phyloP scores from a whole-genome alignment of 2,888 invertebrate species.

The Hoplodrina blanda region DNA sequence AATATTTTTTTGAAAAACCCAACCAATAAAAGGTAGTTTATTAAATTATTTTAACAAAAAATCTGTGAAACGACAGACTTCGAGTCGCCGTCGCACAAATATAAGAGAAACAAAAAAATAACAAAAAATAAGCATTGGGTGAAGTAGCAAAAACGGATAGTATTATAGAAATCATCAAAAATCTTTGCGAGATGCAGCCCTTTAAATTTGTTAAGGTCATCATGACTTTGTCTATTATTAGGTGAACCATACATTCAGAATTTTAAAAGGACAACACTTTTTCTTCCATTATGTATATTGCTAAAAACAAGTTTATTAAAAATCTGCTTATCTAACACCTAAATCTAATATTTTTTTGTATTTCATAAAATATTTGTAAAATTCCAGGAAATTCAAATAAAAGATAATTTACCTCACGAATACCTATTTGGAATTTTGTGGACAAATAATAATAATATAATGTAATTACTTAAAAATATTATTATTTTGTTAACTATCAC shows the following conservation, averaged over 20 bases:
- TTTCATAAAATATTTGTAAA: too few species aligned
- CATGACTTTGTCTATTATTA: slow-evolving; percentile 77
- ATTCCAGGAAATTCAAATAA: too few species aligned
- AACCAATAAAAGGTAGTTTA: slow-evolving; percentile 67
- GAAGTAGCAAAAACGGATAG: slow-evolving; percentile 74
- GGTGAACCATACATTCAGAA: slow-evolving; percentile 32
- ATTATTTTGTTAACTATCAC: too few species aligned
- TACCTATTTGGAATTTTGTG: too few species aligned
- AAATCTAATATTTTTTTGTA: too few species aligned
- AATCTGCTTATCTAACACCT: too few species aligned
- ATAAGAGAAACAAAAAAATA: slow-evolving; percentile 66
- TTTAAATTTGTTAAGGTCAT: slow-evolving; percentile 83
- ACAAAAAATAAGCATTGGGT: slow-evolving; percentile 64
- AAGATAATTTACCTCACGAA: too few species aligned
- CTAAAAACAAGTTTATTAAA: not conserved
- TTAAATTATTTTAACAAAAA: slow-evolving; percentile 69
- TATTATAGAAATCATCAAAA: slow-evolving; percentile 69
- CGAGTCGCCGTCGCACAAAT: slow-evolving; percentile 81
- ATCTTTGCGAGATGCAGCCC: slow-evolving; percentile 60
- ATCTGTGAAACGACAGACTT: slow-evolving; percentile 77
- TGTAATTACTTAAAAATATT: too few species aligned
- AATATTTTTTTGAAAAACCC: slow-evolving; percentile 57
- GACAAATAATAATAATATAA: too few species aligned
- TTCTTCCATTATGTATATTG: not conserved
- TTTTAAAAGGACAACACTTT: not conserved